Evolutionary conservation across 2,113 vertebrate genomes (phyloP).

Genomic region (Cnemophilus loriae): DNA sequence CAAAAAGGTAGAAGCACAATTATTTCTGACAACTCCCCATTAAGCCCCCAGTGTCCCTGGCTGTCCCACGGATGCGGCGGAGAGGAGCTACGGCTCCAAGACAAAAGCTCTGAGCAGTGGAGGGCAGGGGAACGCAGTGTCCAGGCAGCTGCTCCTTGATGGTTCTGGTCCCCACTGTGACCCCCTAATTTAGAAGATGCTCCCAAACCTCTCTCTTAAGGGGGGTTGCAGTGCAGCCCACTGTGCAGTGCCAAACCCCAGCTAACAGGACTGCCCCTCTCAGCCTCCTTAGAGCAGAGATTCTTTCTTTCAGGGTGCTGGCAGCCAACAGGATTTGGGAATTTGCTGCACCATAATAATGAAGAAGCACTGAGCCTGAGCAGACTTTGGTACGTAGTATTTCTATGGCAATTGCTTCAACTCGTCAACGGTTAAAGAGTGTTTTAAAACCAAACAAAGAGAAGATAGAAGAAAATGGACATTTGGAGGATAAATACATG

Average conservation of each 20-base stretch:
- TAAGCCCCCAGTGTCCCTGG: not conserved
- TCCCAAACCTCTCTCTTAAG: not conserved
- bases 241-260: not conserved
- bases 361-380: not conserved
- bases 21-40: slow-evolving; percentile 27
- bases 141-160: slow-evolving; percentile 8
- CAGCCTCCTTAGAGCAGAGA: not conserved
- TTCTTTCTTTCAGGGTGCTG: not conserved
- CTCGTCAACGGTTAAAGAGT: not conserved
- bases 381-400: not conserved
- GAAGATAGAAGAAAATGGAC: not conserved
- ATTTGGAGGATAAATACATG: not conserved
- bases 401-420: not conserved
- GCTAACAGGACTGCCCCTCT: not conserved
- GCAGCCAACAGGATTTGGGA: not conserved
- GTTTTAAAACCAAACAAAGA: not conserved
- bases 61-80: not conserved
- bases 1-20: not conserved
- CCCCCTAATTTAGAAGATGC: not conserved
- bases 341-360: not conserved
- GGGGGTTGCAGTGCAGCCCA: not conserved
- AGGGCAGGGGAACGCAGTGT: not conserved
- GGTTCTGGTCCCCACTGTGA: not conserved
- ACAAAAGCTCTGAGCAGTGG: not conserved
- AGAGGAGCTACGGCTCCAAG: not conserved